phyloP scores from a whole-genome alignment of 2,113 vertebrate genomes.

The Ammodytes dubius region DNA sequence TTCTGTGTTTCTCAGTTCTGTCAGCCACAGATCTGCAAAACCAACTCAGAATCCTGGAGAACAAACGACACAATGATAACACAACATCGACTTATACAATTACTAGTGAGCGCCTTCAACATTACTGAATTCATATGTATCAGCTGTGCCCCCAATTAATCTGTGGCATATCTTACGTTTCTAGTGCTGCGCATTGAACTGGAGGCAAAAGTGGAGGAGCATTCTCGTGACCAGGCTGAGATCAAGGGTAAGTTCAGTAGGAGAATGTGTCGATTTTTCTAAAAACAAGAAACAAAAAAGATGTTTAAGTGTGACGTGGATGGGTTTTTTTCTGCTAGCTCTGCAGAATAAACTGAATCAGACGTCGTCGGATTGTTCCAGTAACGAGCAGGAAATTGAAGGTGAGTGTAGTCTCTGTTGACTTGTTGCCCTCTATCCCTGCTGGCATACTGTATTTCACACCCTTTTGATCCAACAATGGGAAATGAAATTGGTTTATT shows the following conservation, averaged over 20 bases:
- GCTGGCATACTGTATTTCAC: background rate
- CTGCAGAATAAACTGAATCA: conserved; percentile 48
- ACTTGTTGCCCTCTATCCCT: background rate
- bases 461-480: background rate
- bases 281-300: background rate
- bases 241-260: conserved; percentile 33
- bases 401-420: conserved; percentile 25
- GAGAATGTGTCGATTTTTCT: background rate
- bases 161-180: background rate
- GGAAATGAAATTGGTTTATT: background rate
- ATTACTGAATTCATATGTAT: background rate
- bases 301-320: background rate
- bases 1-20: conserved; percentile 40
- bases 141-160: background rate
- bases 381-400: rapidly evolving
- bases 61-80: background rate
- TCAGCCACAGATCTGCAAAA: conserved; percentile 13
- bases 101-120: conserved; percentile 25
- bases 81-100: background rate
- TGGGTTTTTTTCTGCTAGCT: conserved; percentile 2
- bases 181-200: conserved; percentile 37
- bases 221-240: background rate
- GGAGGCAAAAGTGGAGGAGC: background rate
- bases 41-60: conserved; percentile 15
- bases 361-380: conserved; percentile 43